Evolutionary conservation across 2,797 vertebrate species (phyloP), one percentile per base, ranked within the genome.

Genomic region (Apogon hyalosoma): DNA sequence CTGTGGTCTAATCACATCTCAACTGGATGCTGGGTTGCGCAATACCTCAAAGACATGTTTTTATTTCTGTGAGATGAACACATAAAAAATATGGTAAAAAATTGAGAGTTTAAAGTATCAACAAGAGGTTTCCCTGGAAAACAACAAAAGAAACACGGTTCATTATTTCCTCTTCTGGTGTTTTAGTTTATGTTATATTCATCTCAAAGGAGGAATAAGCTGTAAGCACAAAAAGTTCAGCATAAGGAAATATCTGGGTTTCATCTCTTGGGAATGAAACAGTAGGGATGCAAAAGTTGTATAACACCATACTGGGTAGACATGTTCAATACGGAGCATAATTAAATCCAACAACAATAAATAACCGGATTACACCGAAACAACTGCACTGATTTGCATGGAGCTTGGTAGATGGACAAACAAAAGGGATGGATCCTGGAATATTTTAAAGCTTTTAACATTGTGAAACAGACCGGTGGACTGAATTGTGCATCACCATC

Each of bases 211-310:
- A 87, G 54, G 71, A 80, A 57, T 80, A 83, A 86, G 87, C 53
- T 69, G 70, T 67, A 79, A 80, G 72, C 59, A 74, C 79, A 78
- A 78, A 63, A 85, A 79, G 80, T 90, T 87, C 83, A 87, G 73
- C 53, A 79, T 78, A 53, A 72, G 87, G 69, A 43, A 84, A 82
- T 81, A 91, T 91, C 73, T 92, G 64, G 88, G 87, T 86, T 91
- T 83, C 83, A 54, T 50, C 91, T 84, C 89, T 4, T 11, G 89
- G 87, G 90, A 87, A 11, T n/a, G 24, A 66, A 76, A 72, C 47
- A 64, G 19, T 19, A 47, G 36, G 59, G 61, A 41, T 18, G 53
- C 48, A 14, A 50, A 41, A 76, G 59, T 58, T 63, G 84, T 67
- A 59, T 19, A 58, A 65, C 63, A 50, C 62, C 61, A 16, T 79